phyloP scores from a whole-genome alignment of 1,140 invertebrate species.

The Zaprionus taronus region DNA sequence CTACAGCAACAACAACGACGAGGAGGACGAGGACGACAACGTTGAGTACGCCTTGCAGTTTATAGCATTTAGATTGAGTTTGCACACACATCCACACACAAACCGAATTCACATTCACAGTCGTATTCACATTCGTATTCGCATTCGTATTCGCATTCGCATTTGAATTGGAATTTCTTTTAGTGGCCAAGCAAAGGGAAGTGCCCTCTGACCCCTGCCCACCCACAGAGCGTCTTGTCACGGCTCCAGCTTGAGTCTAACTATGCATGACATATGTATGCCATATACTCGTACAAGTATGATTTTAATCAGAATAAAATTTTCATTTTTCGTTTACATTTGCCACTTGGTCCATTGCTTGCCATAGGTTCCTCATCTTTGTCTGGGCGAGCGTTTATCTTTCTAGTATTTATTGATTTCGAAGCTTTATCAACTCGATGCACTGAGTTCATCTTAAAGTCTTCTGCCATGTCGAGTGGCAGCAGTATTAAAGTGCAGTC shows the following conservation, averaged over 20 bases:
- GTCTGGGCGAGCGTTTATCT: constrained; percentile 1
- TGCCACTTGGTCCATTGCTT: constrained; percentile 16
- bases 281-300: constrained; percentile 25
- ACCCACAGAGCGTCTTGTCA: constrained; percentile 10
- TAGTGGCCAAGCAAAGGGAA: constrained; percentile 57
- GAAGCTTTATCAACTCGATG: constrained; percentile 23
- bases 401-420: constrained; percentile 23
- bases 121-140: constrained; percentile 44
- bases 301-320: constrained; percentile 81
- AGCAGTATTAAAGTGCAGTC: constrained; percentile 44
- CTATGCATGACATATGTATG: constrained; percentile 39
- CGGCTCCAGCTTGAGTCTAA: constrained; percentile 5
- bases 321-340: constrained; percentile 54
- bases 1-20: constrained; percentile 16
- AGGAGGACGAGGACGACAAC: constrained; percentile 9
- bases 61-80: constrained; percentile 80
- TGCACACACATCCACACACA: constrained; percentile 63
- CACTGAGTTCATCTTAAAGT: constrained; percentile 41
- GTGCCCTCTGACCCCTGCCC: constrained; percentile 16
- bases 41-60: constrained; percentile 72
- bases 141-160: constrained; percentile 35
- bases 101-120: constrained; percentile 55
- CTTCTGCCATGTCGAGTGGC: constrained; percentile 15
- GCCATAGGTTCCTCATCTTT: constrained; percentile 14
- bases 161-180: constrained; percentile 75